Conservation (phyloP, 2,113 vertebrate genomes). For the Proterorhinus semilunaris region DNA sequence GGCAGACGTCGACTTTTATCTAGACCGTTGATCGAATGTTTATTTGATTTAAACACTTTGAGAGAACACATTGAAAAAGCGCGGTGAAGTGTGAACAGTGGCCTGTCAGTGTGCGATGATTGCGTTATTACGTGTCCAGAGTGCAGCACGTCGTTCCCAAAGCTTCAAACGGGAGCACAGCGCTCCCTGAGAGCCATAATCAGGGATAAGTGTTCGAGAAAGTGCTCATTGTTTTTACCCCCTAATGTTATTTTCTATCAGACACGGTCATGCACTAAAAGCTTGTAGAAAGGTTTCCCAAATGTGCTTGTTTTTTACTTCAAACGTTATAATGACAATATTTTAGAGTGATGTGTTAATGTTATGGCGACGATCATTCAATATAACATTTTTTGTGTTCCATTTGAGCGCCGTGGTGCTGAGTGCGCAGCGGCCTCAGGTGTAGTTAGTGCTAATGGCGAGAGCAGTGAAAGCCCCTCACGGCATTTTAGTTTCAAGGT, state of each 20-base stretch:
- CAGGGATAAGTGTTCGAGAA: not conserved
- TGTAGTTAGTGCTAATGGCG: not conserved
- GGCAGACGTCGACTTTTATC: too few species aligned
- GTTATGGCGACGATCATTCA: not conserved
- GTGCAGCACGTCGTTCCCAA: not conserved
- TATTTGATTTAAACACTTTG: too few species aligned
- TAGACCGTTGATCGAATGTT: too few species aligned
- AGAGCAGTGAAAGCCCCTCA: not conserved
- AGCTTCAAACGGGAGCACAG: not conserved
- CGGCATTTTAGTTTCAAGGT: not conserved
- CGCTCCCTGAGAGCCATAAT: not conserved
- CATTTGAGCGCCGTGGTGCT: too few species aligned
- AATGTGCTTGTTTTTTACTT: not conserved
- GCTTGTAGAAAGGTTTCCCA: not conserved
- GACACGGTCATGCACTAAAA: not conserved
- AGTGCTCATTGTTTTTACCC: not conserved
- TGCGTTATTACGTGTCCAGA: not conserved
- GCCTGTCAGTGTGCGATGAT: not conserved
- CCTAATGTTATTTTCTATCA: not conserved
- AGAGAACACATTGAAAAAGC: too few species aligned
- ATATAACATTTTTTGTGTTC: not conserved
- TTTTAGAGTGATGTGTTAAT: not conserved
- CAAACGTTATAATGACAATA: not conserved
- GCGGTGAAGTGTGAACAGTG: not conserved
- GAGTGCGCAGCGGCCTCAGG: not conserved